Conservation (phyloP, 2,888 invertebrate species). For the Tetranychus piercei region DNA sequence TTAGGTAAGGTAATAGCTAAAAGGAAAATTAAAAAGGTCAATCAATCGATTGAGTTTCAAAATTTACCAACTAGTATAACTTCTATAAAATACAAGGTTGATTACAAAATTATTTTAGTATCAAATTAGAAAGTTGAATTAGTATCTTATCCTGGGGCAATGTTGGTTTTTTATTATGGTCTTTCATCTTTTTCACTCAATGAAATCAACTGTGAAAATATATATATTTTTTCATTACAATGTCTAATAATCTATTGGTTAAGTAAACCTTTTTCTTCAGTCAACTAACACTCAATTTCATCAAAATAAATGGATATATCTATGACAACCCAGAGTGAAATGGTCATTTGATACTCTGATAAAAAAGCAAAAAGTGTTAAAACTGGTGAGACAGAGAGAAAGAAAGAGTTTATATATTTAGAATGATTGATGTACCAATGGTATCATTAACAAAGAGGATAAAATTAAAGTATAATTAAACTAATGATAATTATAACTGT, state of each 20-base stretch:
- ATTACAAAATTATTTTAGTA: background rate
- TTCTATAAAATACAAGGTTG: background rate
- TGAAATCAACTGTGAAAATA: background rate
- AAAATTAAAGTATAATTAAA: conserved; percentile 3
- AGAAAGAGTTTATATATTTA: background rate
- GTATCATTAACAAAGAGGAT: conserved; percentile 4
- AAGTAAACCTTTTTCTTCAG: background rate
- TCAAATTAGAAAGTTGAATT: background rate
- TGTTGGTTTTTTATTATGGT: background rate
- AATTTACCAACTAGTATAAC: background rate
- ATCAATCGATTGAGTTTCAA: background rate
- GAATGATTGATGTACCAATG: background rate
- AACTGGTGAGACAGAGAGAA: background rate
- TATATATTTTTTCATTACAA: background rate
- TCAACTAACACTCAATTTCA: too few species aligned
- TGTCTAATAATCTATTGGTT: background rate
- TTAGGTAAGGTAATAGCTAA: background rate
- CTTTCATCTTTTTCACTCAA: background rate
- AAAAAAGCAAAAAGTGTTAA: background rate
- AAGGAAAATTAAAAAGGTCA: background rate
- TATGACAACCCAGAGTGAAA: background rate
- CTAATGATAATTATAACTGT: background rate
- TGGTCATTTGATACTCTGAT: background rate
- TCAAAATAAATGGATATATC: too few species aligned
- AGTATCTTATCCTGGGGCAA: background rate